A percentile compares a stretch with the other conserved stretches of the same genome.
Conservation (phyloP, 1,140 invertebrate species). For the Parasteatoda tepidariorum region DNA sequence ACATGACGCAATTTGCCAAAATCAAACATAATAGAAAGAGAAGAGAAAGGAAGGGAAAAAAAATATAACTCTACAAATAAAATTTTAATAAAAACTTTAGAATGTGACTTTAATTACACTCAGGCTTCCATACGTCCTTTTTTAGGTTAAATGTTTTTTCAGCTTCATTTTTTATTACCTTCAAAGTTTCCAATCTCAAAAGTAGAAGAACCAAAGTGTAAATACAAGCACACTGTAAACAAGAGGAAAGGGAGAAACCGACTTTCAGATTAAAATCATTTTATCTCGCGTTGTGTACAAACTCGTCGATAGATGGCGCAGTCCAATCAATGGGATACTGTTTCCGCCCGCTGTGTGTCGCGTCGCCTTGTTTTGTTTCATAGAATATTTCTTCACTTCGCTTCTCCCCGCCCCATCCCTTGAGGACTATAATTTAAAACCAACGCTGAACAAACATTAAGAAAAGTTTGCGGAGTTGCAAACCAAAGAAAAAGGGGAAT, state of each 20-base stretch:
- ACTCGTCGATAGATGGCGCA: constrained; percentile 52
- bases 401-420: constrained; percentile 7
- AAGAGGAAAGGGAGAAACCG: neutral
- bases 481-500: constrained; percentile 54
- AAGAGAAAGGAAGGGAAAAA: neutral
- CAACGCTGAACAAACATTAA: constrained; percentile 60
- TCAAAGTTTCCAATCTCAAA: neutral
- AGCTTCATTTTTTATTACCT: neutral
- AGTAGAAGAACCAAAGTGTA: neutral
- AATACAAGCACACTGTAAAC: neutral
- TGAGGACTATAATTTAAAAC: constrained; percentile 58
- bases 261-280: neutral
- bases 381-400: neutral
- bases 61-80: neutral
- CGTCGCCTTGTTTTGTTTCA: neutral
- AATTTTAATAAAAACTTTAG: neutral
- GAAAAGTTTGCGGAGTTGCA: constrained; percentile 56
- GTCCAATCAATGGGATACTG: constrained; percentile 49
- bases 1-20: constrained; percentile 43
- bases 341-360: constrained; percentile 36
- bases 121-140: constrained; percentile 21
- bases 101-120: constrained; percentile 57
- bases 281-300: constrained; percentile 19
- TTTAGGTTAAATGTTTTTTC: constrained; percentile 14
- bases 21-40: constrained; percentile 25